Evolutionary conservation across 1,140 invertebrate genomes (phyloP), one percentile per base, ranked within the genome.

Genomic region (Choristoneura fumiferana): DNA sequence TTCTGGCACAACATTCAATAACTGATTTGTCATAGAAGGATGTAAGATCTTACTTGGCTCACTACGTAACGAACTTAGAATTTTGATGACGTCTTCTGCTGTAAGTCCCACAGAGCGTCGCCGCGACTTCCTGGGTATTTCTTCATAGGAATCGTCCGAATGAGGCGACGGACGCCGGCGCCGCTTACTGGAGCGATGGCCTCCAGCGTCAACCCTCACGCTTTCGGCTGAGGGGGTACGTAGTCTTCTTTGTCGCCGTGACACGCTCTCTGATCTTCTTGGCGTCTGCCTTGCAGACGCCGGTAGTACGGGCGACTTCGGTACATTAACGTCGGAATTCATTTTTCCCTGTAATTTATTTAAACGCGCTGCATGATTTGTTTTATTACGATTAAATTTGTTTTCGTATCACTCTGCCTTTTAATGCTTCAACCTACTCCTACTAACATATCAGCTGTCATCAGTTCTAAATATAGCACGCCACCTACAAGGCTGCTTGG

Each of bases 1-100:
- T 13, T 59, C 57, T 4, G 57, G 57, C 3, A 59, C 29, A 12
- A 59, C 56, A 35, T 57, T 57, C 17, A 37, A 9, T 37, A 37
- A 37, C 35, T 37, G 35, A 9, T 37, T 37, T 5, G 35, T 37
- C 35, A 37, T 37, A 3, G 3, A 5, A 37, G 35, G 3, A 9
- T 37, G 35, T 37, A n/a, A 5, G 12, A 37, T 37, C 35, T 10
- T 37, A 37, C 35, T 37, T 37, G 35, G 35, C 12, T 4, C 33
- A 34, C 9, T 34, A 9, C 9, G 35, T 10, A 37, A 2, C 1
- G 35, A 8, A 5, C 8, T 9, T 8, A 37, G 8, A 37, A 37
- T 37, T 10, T 37, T 37, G 35, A 37, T 9, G 9, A 37, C 35
- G 12, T 37, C 35, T 5, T 37, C 35, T 5, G 35, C 35, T 5